phyloP scores from a whole-genome alignment of 92 coral and sea anemone genomes.

The Plumapathes pennacea region DNA sequence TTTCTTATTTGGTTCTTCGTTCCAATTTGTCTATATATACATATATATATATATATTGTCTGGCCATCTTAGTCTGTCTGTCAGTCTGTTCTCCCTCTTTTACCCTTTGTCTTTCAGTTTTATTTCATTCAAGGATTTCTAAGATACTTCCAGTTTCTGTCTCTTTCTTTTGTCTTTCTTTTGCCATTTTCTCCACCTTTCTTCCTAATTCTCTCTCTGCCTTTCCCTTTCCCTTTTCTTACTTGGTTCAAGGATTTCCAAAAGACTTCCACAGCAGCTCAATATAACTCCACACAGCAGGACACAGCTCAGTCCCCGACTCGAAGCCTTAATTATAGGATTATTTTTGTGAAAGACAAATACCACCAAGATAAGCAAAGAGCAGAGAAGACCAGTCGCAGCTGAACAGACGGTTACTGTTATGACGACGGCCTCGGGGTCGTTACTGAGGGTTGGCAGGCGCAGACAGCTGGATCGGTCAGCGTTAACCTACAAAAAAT shows the following conservation, averaged over 20 bases:
- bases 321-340: slow-evolving; percentile 36
- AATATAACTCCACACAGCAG: slow-evolving; percentile 15
- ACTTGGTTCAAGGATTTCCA: slow-evolving; percentile 26
- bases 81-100: too few species aligned
- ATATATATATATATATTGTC: too few species aligned
- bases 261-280: slow-evolving; percentile 5
- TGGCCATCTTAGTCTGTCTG: too few species aligned
- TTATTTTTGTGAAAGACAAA: slow-evolving; percentile 1
- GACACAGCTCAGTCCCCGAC: slow-evolving; percentile 34
- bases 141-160: too few species aligned
- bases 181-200: too few species aligned
- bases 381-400: slow-evolving; percentile 10
- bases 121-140: too few species aligned
- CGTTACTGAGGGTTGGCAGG: slow-evolving; percentile 13
- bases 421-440: slow-evolving; percentile 2
- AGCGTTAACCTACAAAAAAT: slow-evolving; percentile 8
- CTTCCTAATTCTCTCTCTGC: too few species aligned
- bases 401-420: slow-evolving; percentile 9
- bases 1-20: too few species aligned
- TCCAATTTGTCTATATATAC: too few species aligned
- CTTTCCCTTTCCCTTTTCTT: not conserved
- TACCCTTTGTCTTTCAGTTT: too few species aligned
- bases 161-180: too few species aligned
- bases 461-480: slow-evolving; percentile 19
- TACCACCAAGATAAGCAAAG: slow-evolving; percentile 3